A percentile compares a stretch with the other conserved stretches of the same genome.
Evolutionary conservation across 1,140 invertebrate genomes (phyloP).

Genomic region (Orchestia grillus): DNA sequence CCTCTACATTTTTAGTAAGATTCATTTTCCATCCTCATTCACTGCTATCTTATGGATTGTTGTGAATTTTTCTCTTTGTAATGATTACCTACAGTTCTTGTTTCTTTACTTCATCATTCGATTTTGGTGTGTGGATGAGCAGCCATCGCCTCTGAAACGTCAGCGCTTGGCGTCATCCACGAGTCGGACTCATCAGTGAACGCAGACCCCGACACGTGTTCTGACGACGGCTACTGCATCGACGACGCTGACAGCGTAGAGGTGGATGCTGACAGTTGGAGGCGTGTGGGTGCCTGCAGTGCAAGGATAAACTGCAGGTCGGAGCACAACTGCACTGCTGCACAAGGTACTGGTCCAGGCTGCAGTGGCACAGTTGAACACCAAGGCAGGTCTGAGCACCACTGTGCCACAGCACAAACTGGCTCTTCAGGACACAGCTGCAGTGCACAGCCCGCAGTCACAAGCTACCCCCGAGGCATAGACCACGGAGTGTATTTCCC

Average conservation of each 20-base stretch:
- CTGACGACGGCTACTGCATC: background rate
- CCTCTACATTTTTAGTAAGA: no score
- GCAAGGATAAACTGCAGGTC: background rate
- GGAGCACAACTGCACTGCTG: background rate
- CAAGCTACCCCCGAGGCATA: background rate
- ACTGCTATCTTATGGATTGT: no score
- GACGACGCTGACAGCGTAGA: background rate
- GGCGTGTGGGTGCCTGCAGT: no score
- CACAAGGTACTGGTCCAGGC: background rate
- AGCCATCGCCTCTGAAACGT: background rate
- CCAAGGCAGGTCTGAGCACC: background rate
- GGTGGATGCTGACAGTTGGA: background rate
- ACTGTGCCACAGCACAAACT: background rate
- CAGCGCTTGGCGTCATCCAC: background rate
- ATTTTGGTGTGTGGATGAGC: background rate
- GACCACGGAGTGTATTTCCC: conserved; percentile 20
- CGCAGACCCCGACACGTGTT: background rate
- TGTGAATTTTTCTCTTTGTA: no score
- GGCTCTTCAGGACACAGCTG: background rate
- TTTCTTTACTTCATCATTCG: background rate
- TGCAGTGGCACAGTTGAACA: background rate
- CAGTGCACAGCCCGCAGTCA: background rate
- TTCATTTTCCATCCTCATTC: no score
- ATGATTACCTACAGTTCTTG: background rate
- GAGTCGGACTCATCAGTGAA: background rate